These are phyloP conservation scores for Itoplectis maculator DNA, from an alignment of 2,888 invertebrate species.

Conservation along the genomic window DNA sequence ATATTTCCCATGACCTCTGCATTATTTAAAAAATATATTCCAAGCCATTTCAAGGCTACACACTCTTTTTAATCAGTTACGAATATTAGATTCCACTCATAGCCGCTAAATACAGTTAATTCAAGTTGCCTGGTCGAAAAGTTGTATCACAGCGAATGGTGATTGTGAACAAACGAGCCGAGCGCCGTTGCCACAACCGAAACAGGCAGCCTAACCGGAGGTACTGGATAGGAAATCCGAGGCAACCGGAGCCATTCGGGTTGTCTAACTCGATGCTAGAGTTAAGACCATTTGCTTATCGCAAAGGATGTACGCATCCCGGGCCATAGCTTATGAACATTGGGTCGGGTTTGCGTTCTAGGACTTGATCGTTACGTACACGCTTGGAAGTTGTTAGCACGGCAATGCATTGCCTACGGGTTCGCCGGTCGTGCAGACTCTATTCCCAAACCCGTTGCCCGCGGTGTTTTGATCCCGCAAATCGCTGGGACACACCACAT, in stretches of 20 bases:
- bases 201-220: neutral
- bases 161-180: too few relatives aligned
- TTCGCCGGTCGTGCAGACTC: neutral
- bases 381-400: conserved; percentile 8
- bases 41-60: too few relatives aligned
- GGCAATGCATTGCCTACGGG: neutral
- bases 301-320: neutral
- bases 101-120: too few relatives aligned
- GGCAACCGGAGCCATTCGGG: neutral
- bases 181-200: too few relatives aligned
- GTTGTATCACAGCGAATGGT: too few relatives aligned
- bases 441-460: neutral
- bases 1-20: too few relatives aligned
- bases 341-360: neutral
- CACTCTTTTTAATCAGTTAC: too few relatives aligned
- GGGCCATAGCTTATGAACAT: conserved; percentile 11
- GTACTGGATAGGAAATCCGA: neutral
- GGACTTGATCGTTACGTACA: neutral
- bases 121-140: too few relatives aligned
- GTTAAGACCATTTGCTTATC: conserved; percentile 21
- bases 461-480: neutral
- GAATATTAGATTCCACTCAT: too few relatives aligned
- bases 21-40: too few relatives aligned
- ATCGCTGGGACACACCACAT: conserved; percentile 5
- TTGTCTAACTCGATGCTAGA: neutral